These are phyloP conservation scores for Onychostruthus taczanowskii DNA, from an alignment of 2,113 vertebrate species.

Conservation along the genomic window DNA sequence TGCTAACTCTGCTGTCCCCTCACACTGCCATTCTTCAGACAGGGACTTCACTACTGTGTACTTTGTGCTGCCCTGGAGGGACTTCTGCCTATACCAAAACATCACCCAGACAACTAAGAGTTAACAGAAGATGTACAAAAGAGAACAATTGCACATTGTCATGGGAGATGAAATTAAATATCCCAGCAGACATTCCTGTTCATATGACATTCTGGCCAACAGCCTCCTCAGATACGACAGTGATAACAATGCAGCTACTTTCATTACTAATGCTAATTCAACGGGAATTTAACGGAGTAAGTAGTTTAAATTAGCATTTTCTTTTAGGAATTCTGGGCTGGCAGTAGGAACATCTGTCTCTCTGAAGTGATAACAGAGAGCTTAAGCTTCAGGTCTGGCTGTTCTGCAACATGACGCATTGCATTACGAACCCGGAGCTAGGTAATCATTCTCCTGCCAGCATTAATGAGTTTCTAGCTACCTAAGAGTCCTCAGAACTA, in stretches of 20 bases:
- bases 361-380: background rate
- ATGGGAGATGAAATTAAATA: conserved; percentile 26
- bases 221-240: background rate
- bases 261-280: conserved; percentile 26
- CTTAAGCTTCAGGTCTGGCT: background rate
- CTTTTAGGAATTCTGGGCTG: background rate
- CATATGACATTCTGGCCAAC: background rate
- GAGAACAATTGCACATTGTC: background rate
- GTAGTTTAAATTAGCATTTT: background rate
- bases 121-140: conserved; percentile 16
- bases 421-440: background rate
- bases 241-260: background rate
- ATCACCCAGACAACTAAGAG: background rate
- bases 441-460: background rate
- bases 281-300: background rate
- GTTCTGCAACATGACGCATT: background rate
- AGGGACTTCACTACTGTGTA: background rate
- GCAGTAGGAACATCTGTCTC: background rate
- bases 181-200: conserved; percentile 28
- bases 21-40: background rate
- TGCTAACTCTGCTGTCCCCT: background rate
- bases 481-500: background rate
- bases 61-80: background rate
- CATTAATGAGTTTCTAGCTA: background rate
- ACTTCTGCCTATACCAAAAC: background rate